Base-by-base conservation (phyloP, 2,888 invertebrate genomes). In the Lochmaea capreae region DNA sequence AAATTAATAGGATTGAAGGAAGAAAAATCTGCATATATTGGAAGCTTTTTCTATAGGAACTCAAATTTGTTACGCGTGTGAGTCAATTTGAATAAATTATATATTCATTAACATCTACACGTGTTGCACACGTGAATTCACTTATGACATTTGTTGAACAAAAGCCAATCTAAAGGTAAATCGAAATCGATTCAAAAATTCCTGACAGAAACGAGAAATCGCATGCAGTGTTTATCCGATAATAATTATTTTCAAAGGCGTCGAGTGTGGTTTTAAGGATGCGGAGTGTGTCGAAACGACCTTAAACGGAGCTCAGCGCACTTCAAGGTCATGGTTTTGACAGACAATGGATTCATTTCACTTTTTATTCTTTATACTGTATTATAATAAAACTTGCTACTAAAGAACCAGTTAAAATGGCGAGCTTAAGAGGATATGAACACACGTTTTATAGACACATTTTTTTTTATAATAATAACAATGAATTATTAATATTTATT, bases 241-340 rank as follows among this genome's bases (percentile, higher is more conserved):
- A n/a, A 5, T 49, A n/a, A 33, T 49, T n/a, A 49, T 49, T 10
- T 1, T n/a, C 2, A 49, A 49, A 49, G 49, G 49, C n/a, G 49
- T 49, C 46, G 14, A 49, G 14, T 49, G n/a, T 12, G n/a, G n/a
- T 49, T 49, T 49, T 49, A 49, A 14, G 49, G 49, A 49, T 49
- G 49, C 49, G 49, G 49, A 49, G 49, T 49, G 49, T 49, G 49
- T 49, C 49, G 49, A 49, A 49, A 14, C n/a, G 49, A 49, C 49
- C 49, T 49, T 49, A 49, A 49, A 49, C 49, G n/a, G n/a, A 14
- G 49, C 43, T 11, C 12, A 11, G 43, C 43, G 43, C 49, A 49
- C 14, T 49, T 49, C 49, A 49, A 49, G 49, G 49, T 49, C n/a
- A 2, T 4, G n/a, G n/a, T 49, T 49, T 49, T 49, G n/a, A 49